Conservation (phyloP, 2,888 invertebrate genomes). For the Tinea pellionella region DNA sequence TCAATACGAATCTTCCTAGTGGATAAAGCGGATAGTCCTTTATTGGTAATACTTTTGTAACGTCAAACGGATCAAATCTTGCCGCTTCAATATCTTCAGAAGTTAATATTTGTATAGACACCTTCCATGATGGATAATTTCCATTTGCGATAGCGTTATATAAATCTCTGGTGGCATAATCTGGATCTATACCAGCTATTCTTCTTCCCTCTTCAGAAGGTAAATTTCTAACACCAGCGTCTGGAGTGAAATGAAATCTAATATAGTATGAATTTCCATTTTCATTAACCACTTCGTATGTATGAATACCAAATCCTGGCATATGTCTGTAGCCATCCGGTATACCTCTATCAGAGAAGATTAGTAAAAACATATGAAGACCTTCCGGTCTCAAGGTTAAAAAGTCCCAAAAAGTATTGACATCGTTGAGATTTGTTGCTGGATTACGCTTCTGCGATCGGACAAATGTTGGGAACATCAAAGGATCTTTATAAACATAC, state of each 20-base stretch:
- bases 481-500: slow-evolving; percentile 88
- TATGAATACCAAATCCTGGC: slow-evolving; percentile 93
- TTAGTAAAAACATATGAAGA: slow-evolving; percentile 82
- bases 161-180: slow-evolving; percentile 86
- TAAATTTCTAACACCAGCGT: slow-evolving; percentile 86
- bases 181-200: slow-evolving; percentile 81
- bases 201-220: slow-evolving; percentile 71
- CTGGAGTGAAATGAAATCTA: slow-evolving; percentile 89
- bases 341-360: slow-evolving; percentile 89
- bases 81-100: slow-evolving; percentile 79
- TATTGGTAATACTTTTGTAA: slow-evolving; percentile 86
- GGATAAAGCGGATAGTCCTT: slow-evolving; percentile 83
- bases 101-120: slow-evolving; percentile 86
- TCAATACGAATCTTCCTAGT: slow-evolving; percentile 84
- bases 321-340: slow-evolving; percentile 90
- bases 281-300: slow-evolving; percentile 85
- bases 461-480: slow-evolving; percentile 89
- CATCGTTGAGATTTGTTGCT: slow-evolving; percentile 83
- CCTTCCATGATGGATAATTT: slow-evolving; percentile 79
- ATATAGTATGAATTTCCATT: slow-evolving; percentile 77
- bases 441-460: slow-evolving; percentile 95
- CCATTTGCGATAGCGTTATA: slow-evolving; percentile 84
- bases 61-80: slow-evolving; percentile 88
- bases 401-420: slow-evolving; percentile 94
- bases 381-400: slow-evolving; percentile 84